Evolutionary conservation across 2,888 invertebrate species (phyloP).

Genomic region (Cheilosia grossa): DNA sequence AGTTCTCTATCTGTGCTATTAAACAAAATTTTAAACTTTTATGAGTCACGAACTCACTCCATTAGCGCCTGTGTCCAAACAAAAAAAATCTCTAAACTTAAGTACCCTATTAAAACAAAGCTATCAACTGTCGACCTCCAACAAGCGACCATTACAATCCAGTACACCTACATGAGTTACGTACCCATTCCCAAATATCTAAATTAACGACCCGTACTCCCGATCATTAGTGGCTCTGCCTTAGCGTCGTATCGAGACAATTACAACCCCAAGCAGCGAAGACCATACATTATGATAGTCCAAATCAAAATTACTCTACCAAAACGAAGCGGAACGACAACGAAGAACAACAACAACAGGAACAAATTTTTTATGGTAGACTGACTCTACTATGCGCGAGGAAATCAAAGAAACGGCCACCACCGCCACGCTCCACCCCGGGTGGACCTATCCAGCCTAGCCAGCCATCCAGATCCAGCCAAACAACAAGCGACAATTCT

Average conservation of each 20-base stretch:
- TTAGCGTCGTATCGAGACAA: slow-evolving; percentile 25
- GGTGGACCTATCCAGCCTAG: slow-evolving; percentile 12
- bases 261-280: slow-evolving; percentile 29
- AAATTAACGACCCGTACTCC: slow-evolving; percentile 41
- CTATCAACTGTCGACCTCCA: neutral
- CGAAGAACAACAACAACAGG: slow-evolving; percentile 46
- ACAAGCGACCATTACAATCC: slow-evolving; percentile 24
- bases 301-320: slow-evolving; percentile 51
- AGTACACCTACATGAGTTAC: neutral
- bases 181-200: slow-evolving; percentile 16
- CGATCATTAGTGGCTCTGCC: slow-evolving; percentile 36
- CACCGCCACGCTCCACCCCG: slow-evolving; percentile 47
- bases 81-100: neutral
- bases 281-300: slow-evolving; percentile 41
- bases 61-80: neutral
- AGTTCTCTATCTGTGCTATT: no score
- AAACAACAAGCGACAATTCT: slow-evolving; percentile 58
- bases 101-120: no score
- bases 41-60: neutral
- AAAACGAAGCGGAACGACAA: slow-evolving; percentile 72
- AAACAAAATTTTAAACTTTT: neutral
- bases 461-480: slow-evolving; percentile 17
- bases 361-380: slow-evolving; percentile 50
- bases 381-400: slow-evolving; percentile 52
- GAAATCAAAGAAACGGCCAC: slow-evolving; percentile 58